phyloP scores from a whole-genome alignment of 2,113 vertebrate species.

The Brachirus orientalis region DNA sequence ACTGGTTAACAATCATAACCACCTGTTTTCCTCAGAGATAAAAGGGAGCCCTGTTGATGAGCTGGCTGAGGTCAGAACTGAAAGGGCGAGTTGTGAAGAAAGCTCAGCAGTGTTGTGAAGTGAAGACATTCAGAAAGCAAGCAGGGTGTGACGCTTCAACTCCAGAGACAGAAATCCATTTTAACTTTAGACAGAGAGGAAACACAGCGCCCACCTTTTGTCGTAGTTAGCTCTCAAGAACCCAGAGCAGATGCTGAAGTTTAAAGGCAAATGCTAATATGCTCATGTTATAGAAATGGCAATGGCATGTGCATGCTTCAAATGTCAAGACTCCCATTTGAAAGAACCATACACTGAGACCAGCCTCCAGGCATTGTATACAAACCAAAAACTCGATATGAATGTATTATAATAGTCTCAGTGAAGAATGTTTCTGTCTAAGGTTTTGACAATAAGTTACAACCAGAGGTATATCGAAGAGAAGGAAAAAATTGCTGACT shows the following conservation, averaged over 20 bases:
- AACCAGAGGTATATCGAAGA: neutral
- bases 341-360: slow-evolving; percentile 62
- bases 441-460: neutral
- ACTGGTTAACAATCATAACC: slow-evolving; percentile 72
- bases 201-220: slow-evolving; percentile 33
- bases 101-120: slow-evolving; percentile 34
- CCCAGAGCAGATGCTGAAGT: slow-evolving; percentile 51
- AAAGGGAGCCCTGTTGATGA: slow-evolving; percentile 60
- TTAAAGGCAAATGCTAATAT: slow-evolving; percentile 58
- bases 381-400: slow-evolving; percentile 28
- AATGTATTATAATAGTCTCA: slow-evolving; percentile 28
- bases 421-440: neutral
- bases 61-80: slow-evolving; percentile 39
- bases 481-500: slow-evolving; percentile 3
- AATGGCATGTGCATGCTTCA: slow-evolving; percentile 71
- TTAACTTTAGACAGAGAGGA: slow-evolving; percentile 32
- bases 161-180: slow-evolving; percentile 41
- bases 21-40: slow-evolving; percentile 74
- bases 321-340: slow-evolving; percentile 72
- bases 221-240: slow-evolving; percentile 21
- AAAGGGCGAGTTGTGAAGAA: slow-evolving; percentile 34
- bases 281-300: slow-evolving; percentile 65
- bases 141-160: slow-evolving; percentile 38
- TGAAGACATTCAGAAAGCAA: slow-evolving; percentile 41
- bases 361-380: slow-evolving; percentile 39